Conservation (phyloP, 2,888 invertebrate species). For the Microplitis manilae region DNA sequence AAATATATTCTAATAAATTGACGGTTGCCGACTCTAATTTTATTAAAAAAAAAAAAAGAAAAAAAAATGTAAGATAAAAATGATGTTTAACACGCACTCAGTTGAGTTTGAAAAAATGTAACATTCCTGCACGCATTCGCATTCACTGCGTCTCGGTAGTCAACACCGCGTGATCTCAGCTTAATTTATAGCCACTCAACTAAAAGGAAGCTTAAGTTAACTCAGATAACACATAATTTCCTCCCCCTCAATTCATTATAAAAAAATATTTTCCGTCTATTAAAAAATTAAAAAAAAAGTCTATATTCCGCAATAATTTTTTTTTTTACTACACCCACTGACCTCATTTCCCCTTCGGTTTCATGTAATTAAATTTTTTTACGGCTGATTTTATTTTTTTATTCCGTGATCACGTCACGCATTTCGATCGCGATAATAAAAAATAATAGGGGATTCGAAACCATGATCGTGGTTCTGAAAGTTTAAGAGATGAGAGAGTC, state of each 20-base stretch:
- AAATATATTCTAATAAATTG: conserved; percentile 29
- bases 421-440: no score
- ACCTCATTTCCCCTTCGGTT: no score
- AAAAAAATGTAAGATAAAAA: conserved; percentile 18
- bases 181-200: conserved; percentile 45
- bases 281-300: neutral
- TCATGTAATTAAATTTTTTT: no score
- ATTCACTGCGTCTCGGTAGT: conserved; percentile 39
- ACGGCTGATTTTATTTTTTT: neutral
- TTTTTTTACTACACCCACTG: no score
- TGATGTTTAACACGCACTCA: conserved; percentile 44
- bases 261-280: neutral
- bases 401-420: neutral
- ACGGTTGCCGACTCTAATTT: neutral
- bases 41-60: neutral
- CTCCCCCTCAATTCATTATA: conserved; percentile 4
- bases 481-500: conserved; percentile 1
- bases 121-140: conserved; percentile 51
- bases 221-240: conserved; percentile 42
- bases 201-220: conserved; percentile 30
- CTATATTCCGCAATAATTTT: no score
- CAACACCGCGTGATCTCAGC: conserved; percentile 36
- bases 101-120: conserved; percentile 39
- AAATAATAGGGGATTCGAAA: neutral
- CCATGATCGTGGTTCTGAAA: neutral